phyloP scores from a whole-genome alignment of 2,797 vertebrate genomes.

The Pelochelys cantorii region DNA sequence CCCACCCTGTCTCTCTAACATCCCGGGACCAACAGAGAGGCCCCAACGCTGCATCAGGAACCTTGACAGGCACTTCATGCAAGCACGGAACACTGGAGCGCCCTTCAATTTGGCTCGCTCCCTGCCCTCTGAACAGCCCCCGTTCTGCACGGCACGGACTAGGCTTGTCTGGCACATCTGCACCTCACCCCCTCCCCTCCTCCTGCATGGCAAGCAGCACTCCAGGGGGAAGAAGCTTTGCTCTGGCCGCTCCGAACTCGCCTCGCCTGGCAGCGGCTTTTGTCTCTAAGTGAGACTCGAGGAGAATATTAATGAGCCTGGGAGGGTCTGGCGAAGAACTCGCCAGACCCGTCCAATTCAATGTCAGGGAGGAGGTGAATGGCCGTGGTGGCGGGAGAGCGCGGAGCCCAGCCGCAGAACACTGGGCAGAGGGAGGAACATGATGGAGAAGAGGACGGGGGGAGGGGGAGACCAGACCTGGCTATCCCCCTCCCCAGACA shows the following conservation, averaged over 20 bases:
- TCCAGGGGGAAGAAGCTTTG: background rate
- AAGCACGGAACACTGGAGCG: too few species aligned
- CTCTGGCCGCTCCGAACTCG: slow-evolving; percentile 60
- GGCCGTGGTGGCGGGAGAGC: background rate
- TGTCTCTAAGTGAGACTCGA: slow-evolving; percentile 51
- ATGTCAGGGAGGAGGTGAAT: background rate
- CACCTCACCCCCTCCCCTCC: background rate
- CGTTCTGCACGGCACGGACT: background rate
- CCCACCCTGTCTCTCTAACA: background rate
- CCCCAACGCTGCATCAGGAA: background rate
- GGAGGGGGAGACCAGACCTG: background rate
- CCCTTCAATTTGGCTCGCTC: too few species aligned
- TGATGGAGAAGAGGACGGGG: background rate
- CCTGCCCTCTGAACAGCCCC: background rate
- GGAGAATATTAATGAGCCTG: slow-evolving; percentile 41
- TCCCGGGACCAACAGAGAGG: background rate
- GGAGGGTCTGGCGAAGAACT: background rate
- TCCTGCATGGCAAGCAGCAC: background rate
- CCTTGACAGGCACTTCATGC: background rate
- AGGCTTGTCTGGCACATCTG: background rate
- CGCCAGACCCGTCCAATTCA: background rate
- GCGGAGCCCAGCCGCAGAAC: background rate
- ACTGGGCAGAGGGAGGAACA: background rate
- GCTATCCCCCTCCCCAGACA: background rate
- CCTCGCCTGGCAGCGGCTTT: background rate